These are phyloP conservation scores for Colletes gigas DNA, from an alignment of 1,140 invertebrate species.

Conservation along the genomic window DNA sequence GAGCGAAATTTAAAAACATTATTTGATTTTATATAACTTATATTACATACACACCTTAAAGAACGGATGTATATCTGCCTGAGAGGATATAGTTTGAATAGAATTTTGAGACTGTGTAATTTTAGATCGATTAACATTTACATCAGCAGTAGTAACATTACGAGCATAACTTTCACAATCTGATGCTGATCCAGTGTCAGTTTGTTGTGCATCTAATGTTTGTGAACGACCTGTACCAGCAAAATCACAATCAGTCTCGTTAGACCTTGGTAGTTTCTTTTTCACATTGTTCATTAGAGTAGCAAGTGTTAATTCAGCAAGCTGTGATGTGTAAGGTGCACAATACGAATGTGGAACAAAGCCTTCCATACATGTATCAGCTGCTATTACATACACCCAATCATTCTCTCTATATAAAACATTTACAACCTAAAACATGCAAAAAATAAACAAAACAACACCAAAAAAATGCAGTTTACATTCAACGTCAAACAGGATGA, in stretches of 20 bases:
- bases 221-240: constrained; percentile 72
- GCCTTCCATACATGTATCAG: constrained; percentile 93
- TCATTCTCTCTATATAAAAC: constrained; percentile 97
- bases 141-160: constrained; percentile 81
- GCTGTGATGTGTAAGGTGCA: constrained; percentile 90
- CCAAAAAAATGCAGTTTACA: constrained; percentile 4
- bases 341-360: constrained; percentile 97
- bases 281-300: constrained; percentile 85
- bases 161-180: constrained; percentile 84
- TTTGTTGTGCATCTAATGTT: constrained; percentile 78
- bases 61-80: constrained; percentile 90
- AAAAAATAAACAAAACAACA: constrained; percentile 40
- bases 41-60: constrained; percentile 84
- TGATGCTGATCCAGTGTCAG: constrained; percentile 82
- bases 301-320: constrained; percentile 88
- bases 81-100: constrained; percentile 84
- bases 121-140: constrained; percentile 79
- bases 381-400: constrained; percentile 97
- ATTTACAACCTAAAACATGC: constrained; percentile 87
- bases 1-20: too few species aligned
- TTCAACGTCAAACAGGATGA: background rate
- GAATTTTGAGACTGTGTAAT: constrained; percentile 83
- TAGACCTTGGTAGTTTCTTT: constrained; percentile 90
- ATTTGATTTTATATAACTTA: background rate
- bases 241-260: constrained; percentile 72